Percentiles rank a stretch among this genome's conserved stretches.
Evolutionary conservation across 1,140 invertebrate genomes (phyloP).

Genomic region (Aphelenchoides fujianensis): DNA sequence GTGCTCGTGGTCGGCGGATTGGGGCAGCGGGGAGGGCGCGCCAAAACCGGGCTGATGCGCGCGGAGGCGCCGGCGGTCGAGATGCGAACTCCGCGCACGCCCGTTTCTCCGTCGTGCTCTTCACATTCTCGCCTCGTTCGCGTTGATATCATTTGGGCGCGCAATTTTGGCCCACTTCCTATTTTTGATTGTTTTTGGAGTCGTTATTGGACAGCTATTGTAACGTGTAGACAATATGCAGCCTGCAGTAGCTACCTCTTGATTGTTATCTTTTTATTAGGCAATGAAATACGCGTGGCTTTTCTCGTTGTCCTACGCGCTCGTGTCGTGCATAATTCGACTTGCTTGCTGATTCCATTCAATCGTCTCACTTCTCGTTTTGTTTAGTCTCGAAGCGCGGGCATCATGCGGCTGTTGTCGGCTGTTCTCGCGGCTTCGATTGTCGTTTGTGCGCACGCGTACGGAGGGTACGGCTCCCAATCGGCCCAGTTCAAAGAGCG

Average conservation of each 20-base stretch:
- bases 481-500: not conserved
- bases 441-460: not conserved
- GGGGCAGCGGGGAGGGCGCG: too few species aligned
- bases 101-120: too few species aligned
- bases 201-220: too few species aligned
- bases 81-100: too few species aligned
- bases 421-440: not conserved
- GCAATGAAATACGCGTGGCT: not conserved
- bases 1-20: too few species aligned
- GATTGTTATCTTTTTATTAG: not conserved
- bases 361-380: not conserved
- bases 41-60: too few species aligned
- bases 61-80: too few species aligned
- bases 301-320: not conserved
- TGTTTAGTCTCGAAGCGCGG: not conserved
- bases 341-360: not conserved
- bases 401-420: not conserved
- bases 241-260: not conserved
- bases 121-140: too few species aligned
- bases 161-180: too few species aligned
- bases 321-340: not conserved
- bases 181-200: too few species aligned
- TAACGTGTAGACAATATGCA: not conserved
- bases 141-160: too few species aligned
- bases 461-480: conserved; percentile 19